Percentiles rank a stretch among this genome's conserved stretches.
Conservation (phyloP, 2,113 vertebrate species). For the Typhlomys cinereus region DNA sequence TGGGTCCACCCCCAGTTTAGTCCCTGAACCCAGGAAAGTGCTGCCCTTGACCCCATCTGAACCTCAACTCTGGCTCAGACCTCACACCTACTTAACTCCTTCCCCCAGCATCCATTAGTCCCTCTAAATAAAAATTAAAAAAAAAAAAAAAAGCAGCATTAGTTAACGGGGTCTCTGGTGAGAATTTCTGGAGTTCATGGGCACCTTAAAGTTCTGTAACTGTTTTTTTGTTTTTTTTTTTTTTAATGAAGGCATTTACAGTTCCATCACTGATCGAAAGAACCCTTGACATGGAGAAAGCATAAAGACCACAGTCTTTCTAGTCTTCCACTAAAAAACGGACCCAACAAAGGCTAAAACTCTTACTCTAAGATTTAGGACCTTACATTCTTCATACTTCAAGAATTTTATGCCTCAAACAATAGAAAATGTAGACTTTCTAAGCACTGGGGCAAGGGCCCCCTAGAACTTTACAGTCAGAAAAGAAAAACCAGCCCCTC, state of each 20-base stretch:
- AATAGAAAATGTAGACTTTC: neutral
- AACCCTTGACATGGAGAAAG: neutral
- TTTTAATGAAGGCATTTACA: neutral
- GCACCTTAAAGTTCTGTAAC: neutral
- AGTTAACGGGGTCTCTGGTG: neutral
- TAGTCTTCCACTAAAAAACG: neutral
- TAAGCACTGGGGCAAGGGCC: neutral
- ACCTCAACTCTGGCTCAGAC: neutral
- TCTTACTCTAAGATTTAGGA: neutral
- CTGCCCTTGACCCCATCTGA: neutral
- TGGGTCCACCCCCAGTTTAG: neutral
- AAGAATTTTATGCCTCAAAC: neutral
- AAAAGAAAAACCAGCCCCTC: neutral
- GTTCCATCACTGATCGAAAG: neutral
- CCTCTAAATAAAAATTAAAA: neutral
- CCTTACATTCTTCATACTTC: neutral
- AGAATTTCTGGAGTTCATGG: too few species aligned
- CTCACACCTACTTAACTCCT: neutral
- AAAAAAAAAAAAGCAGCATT: neutral
- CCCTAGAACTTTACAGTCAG: neutral
- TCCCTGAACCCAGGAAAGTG: neutral
- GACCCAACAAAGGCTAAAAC: neutral
- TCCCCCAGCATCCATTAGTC: neutral
- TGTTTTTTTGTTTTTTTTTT: neutral
- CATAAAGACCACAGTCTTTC: neutral